Base-by-base conservation (phyloP, 2,797 vertebrate genomes). In the Bradypodion pumilum region DNA sequence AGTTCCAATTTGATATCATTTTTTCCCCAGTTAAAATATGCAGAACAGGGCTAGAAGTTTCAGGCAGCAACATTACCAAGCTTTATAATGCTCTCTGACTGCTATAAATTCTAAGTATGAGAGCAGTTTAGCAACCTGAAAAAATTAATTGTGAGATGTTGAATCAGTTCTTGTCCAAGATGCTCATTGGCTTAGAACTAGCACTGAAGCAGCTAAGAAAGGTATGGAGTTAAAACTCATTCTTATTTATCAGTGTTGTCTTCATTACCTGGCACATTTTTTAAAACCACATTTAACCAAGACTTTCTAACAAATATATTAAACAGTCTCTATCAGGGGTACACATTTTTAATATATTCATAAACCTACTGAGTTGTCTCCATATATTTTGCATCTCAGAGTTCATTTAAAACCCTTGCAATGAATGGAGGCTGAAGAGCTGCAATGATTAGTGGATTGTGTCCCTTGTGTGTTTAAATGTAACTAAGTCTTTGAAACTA, bases 391-490 rank as follows among this genome's bases (percentile, higher is more conserved):
- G 52, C 35, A 59, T 37, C 37, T 6, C 10, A 8, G 2, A 44
- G 37, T 23, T 74, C 37, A 25, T 82, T 46, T 16, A 49, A 73
- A 46, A n/a, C 25, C 25, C 6, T 35, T 9, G 46, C 62, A 60
- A 60, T 4, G 21, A 77, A 68, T 2, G 15, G 15, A 13, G 49
- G 49, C 29, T 46, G 37, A 80, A 25, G 59, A 75, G 23, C 32
- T 40, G 15, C 27, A 40, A 42, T 78, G 19, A 32, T 73, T 85
- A n/a, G 40, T 60, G 52, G 32, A 81, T 49, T 70, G 52, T 46
- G n/a, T 40, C 66, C 29, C 83, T 68, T 60, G 46, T 62, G 49
- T 81, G 75, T 85, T 81, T 60, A 84, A 78, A 1, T 44, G 68
- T 4, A 85, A 35, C 10, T 0, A 5, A 32, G 7, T 0, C 4